phyloP scores from a whole-genome alignment of 2,113 vertebrate species.

The Archilochus colubris region DNA sequence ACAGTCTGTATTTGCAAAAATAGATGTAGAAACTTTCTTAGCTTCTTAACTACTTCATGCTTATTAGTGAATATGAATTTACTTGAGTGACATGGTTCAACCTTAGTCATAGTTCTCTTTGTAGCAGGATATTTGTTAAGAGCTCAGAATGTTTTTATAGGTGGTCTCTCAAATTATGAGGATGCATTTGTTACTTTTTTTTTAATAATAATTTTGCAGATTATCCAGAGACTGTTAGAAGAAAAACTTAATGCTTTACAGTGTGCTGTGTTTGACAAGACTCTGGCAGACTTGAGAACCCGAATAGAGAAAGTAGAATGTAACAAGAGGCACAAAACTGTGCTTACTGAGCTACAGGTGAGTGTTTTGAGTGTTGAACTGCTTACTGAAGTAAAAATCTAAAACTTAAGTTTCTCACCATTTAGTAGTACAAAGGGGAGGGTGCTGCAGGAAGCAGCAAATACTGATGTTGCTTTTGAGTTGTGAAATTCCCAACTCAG shows the following conservation, averaged over 20 bases:
- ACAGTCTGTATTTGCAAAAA: not conserved
- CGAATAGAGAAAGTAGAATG: conserved; percentile 93
- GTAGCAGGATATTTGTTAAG: not conserved
- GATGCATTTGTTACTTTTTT: not conserved
- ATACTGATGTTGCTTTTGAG: not conserved
- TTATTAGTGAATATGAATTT: not conserved
- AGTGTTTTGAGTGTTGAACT: not conserved
- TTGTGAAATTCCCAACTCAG: not conserved
- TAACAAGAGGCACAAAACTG: conserved; percentile 88
- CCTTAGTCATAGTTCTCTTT: not conserved
- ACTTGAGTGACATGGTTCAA: not conserved
- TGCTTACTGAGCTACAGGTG: conserved; percentile 90
- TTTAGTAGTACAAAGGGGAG: not conserved
- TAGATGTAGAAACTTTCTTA: not conserved
- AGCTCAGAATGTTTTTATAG: not conserved
- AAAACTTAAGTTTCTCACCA: not conserved
- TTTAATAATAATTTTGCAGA: conserved; percentile 71
- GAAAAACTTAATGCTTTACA: conserved; percentile 87
- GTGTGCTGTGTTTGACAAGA: conserved; percentile 87
- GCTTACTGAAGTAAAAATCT: not conserved
- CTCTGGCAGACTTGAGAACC: conserved; percentile 88
- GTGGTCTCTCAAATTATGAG: not conserved
- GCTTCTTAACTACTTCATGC: not conserved
- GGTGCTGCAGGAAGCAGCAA: not conserved
- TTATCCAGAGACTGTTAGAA: conserved; percentile 90